Percentiles rank a stretch among this genome's conserved stretches.
phyloP scores from a whole-genome alignment of 2,797 vertebrate species.

The Naso thynnoides region DNA sequence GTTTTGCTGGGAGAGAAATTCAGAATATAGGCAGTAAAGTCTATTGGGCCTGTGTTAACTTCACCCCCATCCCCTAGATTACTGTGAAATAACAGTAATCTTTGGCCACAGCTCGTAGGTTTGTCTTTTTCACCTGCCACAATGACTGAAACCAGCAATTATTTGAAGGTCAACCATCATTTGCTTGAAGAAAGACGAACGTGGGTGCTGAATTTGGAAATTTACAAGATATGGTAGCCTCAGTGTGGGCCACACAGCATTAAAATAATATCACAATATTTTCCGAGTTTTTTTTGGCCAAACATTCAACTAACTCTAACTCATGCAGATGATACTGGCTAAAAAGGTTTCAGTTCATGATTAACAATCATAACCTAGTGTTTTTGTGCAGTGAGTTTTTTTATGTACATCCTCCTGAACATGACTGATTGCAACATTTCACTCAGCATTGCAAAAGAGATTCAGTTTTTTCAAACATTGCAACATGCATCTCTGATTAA shows the following conservation, averaged over 20 bases:
- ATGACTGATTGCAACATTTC: not conserved
- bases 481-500: not conserved
- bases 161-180: constrained; percentile 5
- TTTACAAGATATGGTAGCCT: not conserved
- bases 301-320: not conserved
- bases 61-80: constrained; percentile 12
- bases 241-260: not conserved
- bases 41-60: constrained; percentile 17
- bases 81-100: constrained; percentile 33
- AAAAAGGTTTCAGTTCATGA: not conserved
- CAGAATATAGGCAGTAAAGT: constrained; percentile 10
- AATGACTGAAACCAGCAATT: constrained; percentile 12
- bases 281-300: not conserved
- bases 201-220: not conserved
- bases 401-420: not conserved
- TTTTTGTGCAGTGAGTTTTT: not conserved
- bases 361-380: not conserved
- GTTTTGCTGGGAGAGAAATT: constrained; percentile 15
- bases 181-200: not conserved
- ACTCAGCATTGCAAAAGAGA: not conserved
- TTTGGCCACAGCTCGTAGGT: constrained; percentile 12
- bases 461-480: not conserved
- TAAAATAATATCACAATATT: not conserved
- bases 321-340: not conserved
- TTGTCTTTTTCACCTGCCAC: constrained; percentile 10